Base-by-base conservation (phyloP, 64 coral and sea anemone species). In the Actinia tenebrosa region DNA sequence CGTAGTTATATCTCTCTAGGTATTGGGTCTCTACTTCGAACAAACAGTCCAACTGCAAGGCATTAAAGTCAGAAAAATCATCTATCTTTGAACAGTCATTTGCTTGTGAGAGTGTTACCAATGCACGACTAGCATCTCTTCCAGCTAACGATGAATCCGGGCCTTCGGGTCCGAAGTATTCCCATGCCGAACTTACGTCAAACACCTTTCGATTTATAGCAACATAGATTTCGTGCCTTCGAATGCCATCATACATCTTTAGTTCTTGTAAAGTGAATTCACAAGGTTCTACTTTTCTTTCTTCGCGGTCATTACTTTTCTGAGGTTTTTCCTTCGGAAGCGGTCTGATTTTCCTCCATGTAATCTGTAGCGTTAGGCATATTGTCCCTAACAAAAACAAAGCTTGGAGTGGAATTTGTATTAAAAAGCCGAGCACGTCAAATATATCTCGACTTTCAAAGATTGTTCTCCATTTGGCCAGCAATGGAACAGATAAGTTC, bases 141-240 rank as follows among this genome's bases (percentile, higher is more conserved):
- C 96, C 96, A 11, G 96, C 93, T 47, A 99, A 68, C 25, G 83
- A 82, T 15, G 64, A 68, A 43, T 95, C 91, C 1, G 93, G 66
- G 54, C 93, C 86, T 16, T 87, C 91, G 5, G 89, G 88, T 16
- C 88, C 91, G n/a, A 92, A 94, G 79, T 91, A 92, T 42, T 87
- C 83, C 68, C 78, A 87, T 44, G 93, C 89, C 16, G 82, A 82
- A 53, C 88, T 95, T 53, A 94, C 93, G 66, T 99, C 96, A 53
- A 99, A 99, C 63, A 92, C 91, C 44, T 95, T 95, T 44, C 93
- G 89, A 91, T 99, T 99, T 42, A 99, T 62, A 6, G 96, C 96
- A 16, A 99, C 86, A 88, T 99, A 99, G 27, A 99, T 99, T 42
- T 79, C 85, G 20, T 87, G 47, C 10, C 60, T 53, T 86, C 86